These are phyloP conservation scores for Sciurus niger DNA, from an alignment of 2,113 vertebrate species.

Conservation along the genomic window DNA sequence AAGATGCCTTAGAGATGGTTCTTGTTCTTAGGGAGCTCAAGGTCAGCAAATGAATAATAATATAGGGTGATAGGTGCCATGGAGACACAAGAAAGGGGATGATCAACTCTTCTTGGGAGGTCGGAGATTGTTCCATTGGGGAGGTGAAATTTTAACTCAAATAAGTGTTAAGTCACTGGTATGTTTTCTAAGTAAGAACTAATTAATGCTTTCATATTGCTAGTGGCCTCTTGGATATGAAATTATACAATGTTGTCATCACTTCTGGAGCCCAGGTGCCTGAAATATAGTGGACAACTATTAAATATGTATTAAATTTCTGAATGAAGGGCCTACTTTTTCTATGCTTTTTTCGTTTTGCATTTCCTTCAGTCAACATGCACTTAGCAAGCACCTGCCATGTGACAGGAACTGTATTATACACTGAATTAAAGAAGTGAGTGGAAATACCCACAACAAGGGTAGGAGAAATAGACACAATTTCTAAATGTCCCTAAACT, in stretches of 20 bases:
- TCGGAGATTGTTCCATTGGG: neutral
- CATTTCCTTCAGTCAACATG: neutral
- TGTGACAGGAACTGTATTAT: neutral
- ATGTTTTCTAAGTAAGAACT: neutral
- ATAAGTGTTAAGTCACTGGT: neutral
- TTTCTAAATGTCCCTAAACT: neutral
- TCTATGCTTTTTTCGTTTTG: too few relatives aligned
- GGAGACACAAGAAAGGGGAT: neutral
- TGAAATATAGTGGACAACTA: neutral
- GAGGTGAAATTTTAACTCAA: neutral
- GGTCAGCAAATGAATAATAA: neutral
- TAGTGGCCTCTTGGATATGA: neutral
- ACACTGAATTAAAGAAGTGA: neutral
- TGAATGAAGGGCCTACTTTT: neutral
- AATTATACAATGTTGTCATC: neutral
- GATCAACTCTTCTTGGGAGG: neutral
- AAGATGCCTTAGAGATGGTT: neutral
- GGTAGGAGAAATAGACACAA: neutral
- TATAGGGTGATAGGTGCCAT: neutral
- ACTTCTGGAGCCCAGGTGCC: neutral
- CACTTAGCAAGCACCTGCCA: neutral
- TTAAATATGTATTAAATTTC: neutral
- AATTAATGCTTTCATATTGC: neutral
- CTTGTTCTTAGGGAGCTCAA: neutral
- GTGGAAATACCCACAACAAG: neutral